Conservation (phyloP, 2,113 vertebrate species). For the Mola mola region DNA sequence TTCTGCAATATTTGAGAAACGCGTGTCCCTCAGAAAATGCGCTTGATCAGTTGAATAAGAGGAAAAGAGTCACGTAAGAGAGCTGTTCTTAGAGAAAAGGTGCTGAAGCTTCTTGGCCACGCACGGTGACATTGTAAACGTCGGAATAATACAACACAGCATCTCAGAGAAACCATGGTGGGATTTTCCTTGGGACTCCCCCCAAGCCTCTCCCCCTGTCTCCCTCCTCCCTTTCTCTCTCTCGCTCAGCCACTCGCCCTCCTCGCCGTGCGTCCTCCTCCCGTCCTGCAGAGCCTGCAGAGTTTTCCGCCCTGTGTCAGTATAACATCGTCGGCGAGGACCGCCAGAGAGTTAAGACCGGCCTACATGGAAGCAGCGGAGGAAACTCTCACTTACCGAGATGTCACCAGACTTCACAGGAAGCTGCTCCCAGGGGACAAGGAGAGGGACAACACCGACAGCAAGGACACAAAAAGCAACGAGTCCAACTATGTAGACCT, state of each 20-base stretch:
- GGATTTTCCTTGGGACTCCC: slow-evolving; percentile 54
- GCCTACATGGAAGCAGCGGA: slow-evolving; percentile 83
- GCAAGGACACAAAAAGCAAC: slow-evolving; percentile 37
- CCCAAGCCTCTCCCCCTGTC: background rate
- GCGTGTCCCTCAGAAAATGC: no score
- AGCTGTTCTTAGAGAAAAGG: slow-evolving; percentile 68
- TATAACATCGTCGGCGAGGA: slow-evolving; percentile 76
- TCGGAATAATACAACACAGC: background rate
- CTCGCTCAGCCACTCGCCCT: slow-evolving; percentile 1
- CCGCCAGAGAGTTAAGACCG: slow-evolving; percentile 67
- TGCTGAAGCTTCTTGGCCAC: slow-evolving; percentile 65
- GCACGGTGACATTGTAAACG: background rate
- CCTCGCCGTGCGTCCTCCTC: slow-evolving; percentile 25
- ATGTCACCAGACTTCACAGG: slow-evolving; percentile 73
- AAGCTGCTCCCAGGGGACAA: slow-evolving; percentile 71
- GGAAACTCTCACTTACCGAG: slow-evolving; percentile 75
- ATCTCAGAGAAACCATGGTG: slow-evolving; percentile 19
- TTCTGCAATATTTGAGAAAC: no score
- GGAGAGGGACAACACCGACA: slow-evolving; percentile 21
- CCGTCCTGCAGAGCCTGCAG: slow-evolving; percentile 59
- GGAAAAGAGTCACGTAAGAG: slow-evolving; percentile 17
- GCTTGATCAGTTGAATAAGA: no score
- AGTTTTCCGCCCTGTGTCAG: slow-evolving; percentile 75
- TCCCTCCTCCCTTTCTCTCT: slow-evolving; percentile 10
- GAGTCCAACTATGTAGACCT: slow-evolving; percentile 85